Conservation (phyloP, 2,888 invertebrate genomes). For the Monoplex corrugatus region DNA sequence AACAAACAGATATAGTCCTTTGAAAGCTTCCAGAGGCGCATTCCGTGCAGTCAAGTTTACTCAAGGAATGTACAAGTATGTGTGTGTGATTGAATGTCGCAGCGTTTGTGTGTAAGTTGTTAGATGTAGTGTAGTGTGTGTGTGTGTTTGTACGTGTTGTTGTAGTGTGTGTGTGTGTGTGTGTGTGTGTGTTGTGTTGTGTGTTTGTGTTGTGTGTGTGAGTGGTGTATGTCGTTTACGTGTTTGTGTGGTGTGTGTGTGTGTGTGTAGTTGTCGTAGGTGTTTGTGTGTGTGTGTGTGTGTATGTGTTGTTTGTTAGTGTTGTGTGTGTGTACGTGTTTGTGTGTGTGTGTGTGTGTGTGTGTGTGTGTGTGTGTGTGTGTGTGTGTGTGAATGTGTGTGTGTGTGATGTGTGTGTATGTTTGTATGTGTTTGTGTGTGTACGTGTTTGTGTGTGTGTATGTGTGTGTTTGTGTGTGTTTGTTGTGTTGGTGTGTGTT, state of each 20-base stretch:
- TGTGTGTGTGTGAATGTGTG: background rate
- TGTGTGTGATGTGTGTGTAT: too few relatives aligned
- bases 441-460: background rate
- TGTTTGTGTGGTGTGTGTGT: constrained; percentile 17
- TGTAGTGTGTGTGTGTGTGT: constrained; percentile 8
- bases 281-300: background rate
- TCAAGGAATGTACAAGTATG: too few relatives aligned
- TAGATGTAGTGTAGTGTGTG: too few relatives aligned
- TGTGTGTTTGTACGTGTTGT: too few relatives aligned
- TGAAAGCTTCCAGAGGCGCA: too few relatives aligned
- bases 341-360: constrained; percentile 18
- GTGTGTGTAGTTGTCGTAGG: background rate
- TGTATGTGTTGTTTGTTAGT: background rate
- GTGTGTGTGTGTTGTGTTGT: too few relatives aligned
- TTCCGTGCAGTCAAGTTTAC: too few relatives aligned
- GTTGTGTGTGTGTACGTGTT: background rate
- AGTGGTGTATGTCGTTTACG: constrained; percentile 16
- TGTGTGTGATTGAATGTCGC: too few relatives aligned
- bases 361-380: constrained; percentile 32
- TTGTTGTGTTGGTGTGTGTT: too few relatives aligned
- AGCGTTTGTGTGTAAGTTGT: too few relatives aligned
- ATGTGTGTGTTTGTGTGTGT: background rate
- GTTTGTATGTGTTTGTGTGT: too few relatives aligned
- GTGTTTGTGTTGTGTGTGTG: constrained; percentile 13
- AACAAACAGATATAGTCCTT: too few relatives aligned